phyloP scores from a whole-genome alignment of 2,113 vertebrate species.

The Pomatostomus ruficeps region DNA sequence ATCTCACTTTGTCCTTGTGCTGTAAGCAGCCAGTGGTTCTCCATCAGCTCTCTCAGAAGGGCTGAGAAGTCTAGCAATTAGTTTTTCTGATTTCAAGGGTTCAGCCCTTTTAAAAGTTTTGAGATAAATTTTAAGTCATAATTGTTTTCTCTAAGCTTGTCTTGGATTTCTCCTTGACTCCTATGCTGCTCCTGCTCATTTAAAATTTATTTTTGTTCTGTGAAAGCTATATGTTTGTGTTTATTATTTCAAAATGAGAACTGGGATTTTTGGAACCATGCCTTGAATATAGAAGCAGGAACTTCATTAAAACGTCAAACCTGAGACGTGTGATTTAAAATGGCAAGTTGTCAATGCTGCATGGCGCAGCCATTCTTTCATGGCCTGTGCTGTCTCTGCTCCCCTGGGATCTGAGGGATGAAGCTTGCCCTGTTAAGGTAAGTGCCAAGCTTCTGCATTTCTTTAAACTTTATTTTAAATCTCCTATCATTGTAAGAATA shows the following conservation, averaged over 20 bases:
- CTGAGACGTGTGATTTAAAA: background rate
- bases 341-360: accelerated
- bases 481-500: background rate
- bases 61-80: background rate
- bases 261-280: background rate
- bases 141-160: background rate
- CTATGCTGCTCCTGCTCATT: background rate
- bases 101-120: background rate
- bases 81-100: background rate
- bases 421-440: background rate
- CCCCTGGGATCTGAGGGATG: accelerated
- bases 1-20: accelerated
- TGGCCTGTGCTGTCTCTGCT: background rate
- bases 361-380: background rate
- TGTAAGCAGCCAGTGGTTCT: background rate
- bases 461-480: background rate
- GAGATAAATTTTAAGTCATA: background rate
- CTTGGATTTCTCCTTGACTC: background rate
- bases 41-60: background rate
- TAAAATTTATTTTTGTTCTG: background rate
- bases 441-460: background rate
- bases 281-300: background rate
- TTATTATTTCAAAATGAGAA: background rate
- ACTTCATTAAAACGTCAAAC: background rate
- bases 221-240: background rate